Evolutionary conservation across 2,797 vertebrate species (phyloP).

Genomic region (Calcarius lapponicus): DNA sequence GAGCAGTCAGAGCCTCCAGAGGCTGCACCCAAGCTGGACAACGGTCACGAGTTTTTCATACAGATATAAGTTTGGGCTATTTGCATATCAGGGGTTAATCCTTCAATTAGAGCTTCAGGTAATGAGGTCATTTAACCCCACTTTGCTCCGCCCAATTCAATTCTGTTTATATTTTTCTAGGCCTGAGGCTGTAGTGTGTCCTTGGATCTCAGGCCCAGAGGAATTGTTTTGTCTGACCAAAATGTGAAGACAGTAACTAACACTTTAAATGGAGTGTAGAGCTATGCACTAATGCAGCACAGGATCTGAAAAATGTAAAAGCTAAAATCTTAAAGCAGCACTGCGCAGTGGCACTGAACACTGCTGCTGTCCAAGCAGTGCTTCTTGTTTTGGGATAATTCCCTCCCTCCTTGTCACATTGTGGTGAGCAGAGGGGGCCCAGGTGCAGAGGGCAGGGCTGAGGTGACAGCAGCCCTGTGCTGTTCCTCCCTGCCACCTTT

Average conservation of each 20-base stretch:
- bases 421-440: rapidly evolving
- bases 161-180: no score
- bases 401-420: neutral
- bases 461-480: rapidly evolving
- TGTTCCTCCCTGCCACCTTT: neutral
- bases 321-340: neutral
- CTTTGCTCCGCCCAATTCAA: neutral
- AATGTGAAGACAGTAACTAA: neutral
- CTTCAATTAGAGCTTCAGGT: neutral
- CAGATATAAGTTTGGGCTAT: rapidly evolving
- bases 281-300: neutral
- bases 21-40: no score
- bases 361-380: neutral
- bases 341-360: rapidly evolving
- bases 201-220: neutral
- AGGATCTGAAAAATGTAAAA: no score
- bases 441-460: neutral
- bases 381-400: neutral
- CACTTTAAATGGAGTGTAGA: neutral
- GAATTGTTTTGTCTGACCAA: neutral
- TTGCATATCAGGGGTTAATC: neutral
- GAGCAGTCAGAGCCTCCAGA: no score
- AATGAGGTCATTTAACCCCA: no score
- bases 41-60: rapidly evolving
- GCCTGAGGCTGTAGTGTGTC: neutral